Percentiles rank a stretch among this genome's conserved stretches.
These are phyloP conservation scores for Acridotheres tristis DNA, from an alignment of 2,797 vertebrate species.

Conservation along the genomic window DNA sequence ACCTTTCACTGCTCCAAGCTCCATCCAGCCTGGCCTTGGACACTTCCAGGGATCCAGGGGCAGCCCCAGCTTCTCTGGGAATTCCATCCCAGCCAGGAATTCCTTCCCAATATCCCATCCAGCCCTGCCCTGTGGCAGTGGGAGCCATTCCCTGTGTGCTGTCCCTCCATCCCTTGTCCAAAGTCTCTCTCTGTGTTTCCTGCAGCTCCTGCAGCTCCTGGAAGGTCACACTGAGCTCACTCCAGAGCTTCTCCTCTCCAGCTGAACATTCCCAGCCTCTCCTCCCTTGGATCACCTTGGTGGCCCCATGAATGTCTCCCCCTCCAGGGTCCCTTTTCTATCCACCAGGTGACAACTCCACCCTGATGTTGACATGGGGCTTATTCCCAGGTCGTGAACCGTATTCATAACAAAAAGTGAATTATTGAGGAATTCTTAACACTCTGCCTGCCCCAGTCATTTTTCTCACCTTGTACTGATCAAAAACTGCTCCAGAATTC, in stretches of 20 bases:
- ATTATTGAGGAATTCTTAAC: background rate
- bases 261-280: background rate
- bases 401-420: background rate
- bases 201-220: background rate
- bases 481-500: background rate
- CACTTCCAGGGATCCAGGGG: background rate
- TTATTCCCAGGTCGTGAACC: background rate
- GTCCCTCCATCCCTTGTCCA: background rate
- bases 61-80: background rate
- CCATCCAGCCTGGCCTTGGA: rapidly evolving
- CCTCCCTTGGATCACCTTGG: background rate
- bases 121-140: too few species aligned
- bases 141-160: background rate
- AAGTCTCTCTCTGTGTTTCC: too few species aligned
- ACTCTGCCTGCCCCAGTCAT: background rate
- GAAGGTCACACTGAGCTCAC: rapidly evolving
- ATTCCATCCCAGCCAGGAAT: rapidly evolving
- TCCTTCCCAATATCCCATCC: background rate
- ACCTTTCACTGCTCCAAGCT: rapidly evolving
- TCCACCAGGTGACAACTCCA: background rate
- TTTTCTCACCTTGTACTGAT: background rate
- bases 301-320: background rate
- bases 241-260: background rate
- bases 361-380: background rate
- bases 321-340: background rate